phyloP scores from a whole-genome alignment of 1,140 invertebrate species.

The Ridgeia piscesae region DNA sequence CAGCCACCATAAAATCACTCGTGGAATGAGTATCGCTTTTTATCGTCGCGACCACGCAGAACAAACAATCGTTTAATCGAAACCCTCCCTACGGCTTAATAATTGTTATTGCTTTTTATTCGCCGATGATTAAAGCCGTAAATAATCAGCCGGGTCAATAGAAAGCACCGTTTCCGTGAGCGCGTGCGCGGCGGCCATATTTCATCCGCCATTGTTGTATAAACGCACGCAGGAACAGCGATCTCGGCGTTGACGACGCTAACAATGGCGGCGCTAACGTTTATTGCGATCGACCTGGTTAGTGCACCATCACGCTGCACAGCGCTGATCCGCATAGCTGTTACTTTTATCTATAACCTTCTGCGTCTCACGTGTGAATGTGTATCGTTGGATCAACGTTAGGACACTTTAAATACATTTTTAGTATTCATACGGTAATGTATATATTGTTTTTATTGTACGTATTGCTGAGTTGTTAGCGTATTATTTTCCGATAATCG shows the following conservation, averaged over 20 bases:
- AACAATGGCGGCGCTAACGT: background rate
- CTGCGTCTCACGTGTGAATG: too few relatives aligned
- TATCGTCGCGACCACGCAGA: background rate
- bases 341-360: too few relatives aligned
- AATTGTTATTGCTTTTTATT: conserved; percentile 2
- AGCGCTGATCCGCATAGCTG: too few relatives aligned
- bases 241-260: background rate
- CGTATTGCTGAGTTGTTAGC: too few relatives aligned
- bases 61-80: background rate
- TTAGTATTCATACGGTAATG: too few relatives aligned
- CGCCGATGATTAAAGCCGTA: background rate
- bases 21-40: background rate
- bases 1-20: background rate
- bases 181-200: background rate
- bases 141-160: background rate
- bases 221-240: background rate
- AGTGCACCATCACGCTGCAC: too few relatives aligned
- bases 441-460: too few relatives aligned
- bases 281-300: background rate
- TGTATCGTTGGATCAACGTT: too few relatives aligned
- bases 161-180: background rate
- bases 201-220: background rate
- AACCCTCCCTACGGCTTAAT: background rate
- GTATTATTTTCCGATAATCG: too few relatives aligned
- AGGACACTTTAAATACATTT: too few relatives aligned